phyloP scores from a whole-genome alignment of 2,113 vertebrate species.

The Corythoichthys intestinalis region DNA sequence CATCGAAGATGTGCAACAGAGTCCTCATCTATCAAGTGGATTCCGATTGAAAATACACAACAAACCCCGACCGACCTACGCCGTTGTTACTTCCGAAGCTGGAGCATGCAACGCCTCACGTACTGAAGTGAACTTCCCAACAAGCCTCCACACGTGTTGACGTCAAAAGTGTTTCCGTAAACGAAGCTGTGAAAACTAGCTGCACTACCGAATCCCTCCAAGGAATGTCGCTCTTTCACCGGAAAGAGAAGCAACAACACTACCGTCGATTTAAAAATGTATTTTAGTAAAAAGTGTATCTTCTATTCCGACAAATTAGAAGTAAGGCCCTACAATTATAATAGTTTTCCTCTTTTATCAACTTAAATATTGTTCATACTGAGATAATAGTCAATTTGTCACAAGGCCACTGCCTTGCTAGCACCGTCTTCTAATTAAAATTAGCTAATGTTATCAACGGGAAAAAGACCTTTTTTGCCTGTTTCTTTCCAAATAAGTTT shows the following conservation, averaged over 20 bases:
- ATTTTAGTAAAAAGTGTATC: too few species aligned
- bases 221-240: constrained; percentile 8
- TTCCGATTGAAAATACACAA: not conserved
- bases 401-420: too few species aligned
- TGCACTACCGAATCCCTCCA: constrained; percentile 4
- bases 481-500: too few species aligned
- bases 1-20: not conserved
- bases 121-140: constrained; percentile 2
- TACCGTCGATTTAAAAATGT: not conserved
- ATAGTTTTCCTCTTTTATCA: too few species aligned
- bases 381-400: too few species aligned
- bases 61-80: not conserved
- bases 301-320: too few species aligned
- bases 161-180: constrained; percentile 49
- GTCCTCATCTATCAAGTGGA: constrained; percentile 32
- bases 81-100: not conserved
- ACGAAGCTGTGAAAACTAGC: constrained; percentile 32
- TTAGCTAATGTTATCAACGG: too few species aligned
- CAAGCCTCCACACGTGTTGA: constrained; percentile 50
- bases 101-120: constrained; percentile 35
- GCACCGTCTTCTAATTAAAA: too few species aligned
- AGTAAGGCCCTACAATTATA: too few species aligned
- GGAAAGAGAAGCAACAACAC: not conserved
- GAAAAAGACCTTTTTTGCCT: too few species aligned
- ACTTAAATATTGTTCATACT: too few species aligned